phyloP scores from a whole-genome alignment of 1,140 invertebrate genomes.

The Drosophila takahashii region DNA sequence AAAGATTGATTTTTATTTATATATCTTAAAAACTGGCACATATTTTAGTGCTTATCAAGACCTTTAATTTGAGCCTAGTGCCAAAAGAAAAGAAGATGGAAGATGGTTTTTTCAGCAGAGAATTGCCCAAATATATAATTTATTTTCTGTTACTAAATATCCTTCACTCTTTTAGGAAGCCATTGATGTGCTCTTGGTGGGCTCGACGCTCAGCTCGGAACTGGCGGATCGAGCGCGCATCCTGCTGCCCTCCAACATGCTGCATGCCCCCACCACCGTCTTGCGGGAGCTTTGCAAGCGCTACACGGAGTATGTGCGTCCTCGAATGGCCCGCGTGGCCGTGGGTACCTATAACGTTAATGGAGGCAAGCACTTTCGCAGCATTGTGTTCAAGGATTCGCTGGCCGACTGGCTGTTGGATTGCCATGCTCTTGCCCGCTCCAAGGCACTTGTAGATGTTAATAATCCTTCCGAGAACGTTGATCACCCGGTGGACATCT shows the following conservation, averaged over 20 bases:
- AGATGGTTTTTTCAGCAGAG: too few relatives aligned
- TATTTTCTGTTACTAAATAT: background rate
- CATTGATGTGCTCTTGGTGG: conserved; percentile 97
- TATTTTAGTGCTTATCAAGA: too few relatives aligned
- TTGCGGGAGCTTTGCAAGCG: conserved; percentile 93
- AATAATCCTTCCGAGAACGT: conserved; percentile 83
- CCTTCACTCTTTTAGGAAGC: conserved; percentile 90
- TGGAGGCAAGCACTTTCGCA: conserved; percentile 99
- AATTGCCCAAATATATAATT: too few relatives aligned
- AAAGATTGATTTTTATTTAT: too few relatives aligned
- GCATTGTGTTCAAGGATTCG: conserved; percentile 98
- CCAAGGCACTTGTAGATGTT: conserved; percentile 85
- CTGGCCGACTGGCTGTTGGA: conserved; percentile 98
- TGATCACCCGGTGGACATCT: conserved; percentile 93
- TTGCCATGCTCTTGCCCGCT: conserved; percentile 85
- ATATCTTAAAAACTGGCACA: too few relatives aligned
- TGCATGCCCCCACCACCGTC: conserved; percentile 94
- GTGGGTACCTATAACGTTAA: conserved; percentile 99
- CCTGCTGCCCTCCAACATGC: conserved; percentile 93
- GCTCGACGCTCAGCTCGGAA: conserved; percentile 95
- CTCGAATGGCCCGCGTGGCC: conserved; percentile 91
- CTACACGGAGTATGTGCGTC: conserved; percentile 92
- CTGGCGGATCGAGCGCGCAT: conserved; percentile 95
- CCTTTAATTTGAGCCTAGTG: too few relatives aligned
- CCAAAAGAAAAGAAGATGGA: too few relatives aligned